Percentiles rank a stretch among this genome's conserved stretches.
These are phyloP conservation scores for Fragum sueziense DNA, from an alignment of 2,888 invertebrate genomes.

Conservation along the genomic window DNA sequence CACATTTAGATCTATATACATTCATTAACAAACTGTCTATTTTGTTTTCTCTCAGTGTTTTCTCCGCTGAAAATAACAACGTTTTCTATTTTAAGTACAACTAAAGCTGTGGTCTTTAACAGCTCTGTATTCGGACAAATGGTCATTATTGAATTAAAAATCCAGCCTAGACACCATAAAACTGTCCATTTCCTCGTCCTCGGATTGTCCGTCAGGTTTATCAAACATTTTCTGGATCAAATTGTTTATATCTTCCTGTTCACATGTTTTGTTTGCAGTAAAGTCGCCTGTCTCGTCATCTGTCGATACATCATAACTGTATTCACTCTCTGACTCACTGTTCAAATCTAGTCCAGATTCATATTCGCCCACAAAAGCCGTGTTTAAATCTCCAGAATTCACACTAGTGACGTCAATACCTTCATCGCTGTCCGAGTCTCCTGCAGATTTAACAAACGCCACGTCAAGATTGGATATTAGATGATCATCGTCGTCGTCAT, in stretches of 20 bases:
- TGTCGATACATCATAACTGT: background rate
- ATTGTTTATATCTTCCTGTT: background rate
- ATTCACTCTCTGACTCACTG: background rate
- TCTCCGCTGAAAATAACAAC: too few species aligned
- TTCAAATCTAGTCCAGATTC: background rate
- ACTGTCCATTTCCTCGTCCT: conserved; percentile 44
- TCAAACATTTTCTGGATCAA: conserved; percentile 1
- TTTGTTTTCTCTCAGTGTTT: too few species aligned
- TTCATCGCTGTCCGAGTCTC: conserved; percentile 46
- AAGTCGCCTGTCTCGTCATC: conserved; percentile 15
- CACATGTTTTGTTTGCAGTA: background rate
- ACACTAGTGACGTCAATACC: conserved; percentile 50
- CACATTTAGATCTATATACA: too few species aligned
- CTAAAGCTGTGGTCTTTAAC: too few species aligned
- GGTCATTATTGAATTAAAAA: too few species aligned
- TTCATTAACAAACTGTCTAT: too few species aligned
- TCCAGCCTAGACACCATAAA: conserved; percentile 41
- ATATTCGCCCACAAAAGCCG: conserved; percentile 25
- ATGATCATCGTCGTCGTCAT: background rate
- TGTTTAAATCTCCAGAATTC: conserved; percentile 34
- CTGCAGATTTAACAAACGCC: conserved; percentile 37
- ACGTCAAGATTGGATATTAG: conserved; percentile 10
- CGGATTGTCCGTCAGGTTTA: background rate
- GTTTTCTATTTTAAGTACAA: too few species aligned
- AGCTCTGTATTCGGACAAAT: too few species aligned